Evolutionary conservation across 2,797 vertebrate species (phyloP).

Genomic region (Mormyrops attenuatus): DNA sequence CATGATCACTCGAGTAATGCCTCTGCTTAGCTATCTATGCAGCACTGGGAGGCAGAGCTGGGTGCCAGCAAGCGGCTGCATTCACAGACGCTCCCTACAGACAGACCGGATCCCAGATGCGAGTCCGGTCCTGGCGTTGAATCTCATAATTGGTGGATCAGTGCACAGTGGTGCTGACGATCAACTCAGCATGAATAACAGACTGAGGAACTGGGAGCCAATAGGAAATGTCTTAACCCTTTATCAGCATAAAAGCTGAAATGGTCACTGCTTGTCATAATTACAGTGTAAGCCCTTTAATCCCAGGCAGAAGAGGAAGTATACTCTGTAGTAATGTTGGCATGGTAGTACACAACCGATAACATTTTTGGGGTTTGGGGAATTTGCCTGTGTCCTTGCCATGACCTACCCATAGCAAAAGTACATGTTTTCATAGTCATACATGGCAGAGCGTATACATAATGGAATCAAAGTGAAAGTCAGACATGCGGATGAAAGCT

Average conservation of each 20-base stretch:
- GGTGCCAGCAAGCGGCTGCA: not conserved
- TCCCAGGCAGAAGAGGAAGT: not conserved
- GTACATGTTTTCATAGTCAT: not conserved
- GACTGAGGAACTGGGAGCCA: not conserved
- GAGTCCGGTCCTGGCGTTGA: not conserved
- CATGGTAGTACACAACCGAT: not conserved
- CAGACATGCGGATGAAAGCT: conserved; percentile 21
- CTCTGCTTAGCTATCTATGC: not conserved
- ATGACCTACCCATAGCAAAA: not conserved
- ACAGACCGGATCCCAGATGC: not conserved
- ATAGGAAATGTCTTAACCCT: not conserved
- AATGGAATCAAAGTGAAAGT: not conserved
- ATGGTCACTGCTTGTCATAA: not conserved
- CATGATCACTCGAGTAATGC: not conserved
- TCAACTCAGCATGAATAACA: not conserved
- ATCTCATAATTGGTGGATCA: not conserved
- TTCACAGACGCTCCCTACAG: not conserved
- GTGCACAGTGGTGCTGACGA: not conserved
- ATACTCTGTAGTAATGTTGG: not conserved
- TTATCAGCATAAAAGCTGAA: not conserved
- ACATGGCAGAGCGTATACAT: not conserved
- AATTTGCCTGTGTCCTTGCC: not conserved
- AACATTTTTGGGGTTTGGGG: not conserved
- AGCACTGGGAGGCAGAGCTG: not conserved
- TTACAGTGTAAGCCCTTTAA: not conserved